These are phyloP conservation scores for Enteromius mattozi DNA, from an alignment of 2,797 vertebrate species.

Conservation along the genomic window DNA sequence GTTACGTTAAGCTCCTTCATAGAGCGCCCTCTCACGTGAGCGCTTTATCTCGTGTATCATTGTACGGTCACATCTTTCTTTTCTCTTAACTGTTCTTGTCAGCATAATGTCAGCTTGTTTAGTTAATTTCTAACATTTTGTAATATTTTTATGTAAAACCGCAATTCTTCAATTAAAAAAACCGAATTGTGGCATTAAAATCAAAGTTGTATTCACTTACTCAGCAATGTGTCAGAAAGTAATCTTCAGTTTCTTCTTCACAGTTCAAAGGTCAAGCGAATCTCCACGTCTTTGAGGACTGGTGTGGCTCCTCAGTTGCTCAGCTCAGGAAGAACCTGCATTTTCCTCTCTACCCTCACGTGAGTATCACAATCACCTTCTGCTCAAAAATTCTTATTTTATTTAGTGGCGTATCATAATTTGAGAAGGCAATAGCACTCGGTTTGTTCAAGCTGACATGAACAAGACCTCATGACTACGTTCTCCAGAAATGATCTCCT, in stretches of 20 bases:
- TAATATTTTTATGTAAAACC: no score
- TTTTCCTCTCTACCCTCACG: slow-evolving; percentile 94
- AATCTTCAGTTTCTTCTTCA: slow-evolving; percentile 4
- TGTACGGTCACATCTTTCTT: no score
- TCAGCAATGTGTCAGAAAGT: background rate
- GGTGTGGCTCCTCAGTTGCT: slow-evolving; percentile 91
- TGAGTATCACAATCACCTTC: slow-evolving; percentile 77
- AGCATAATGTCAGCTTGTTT: no score
- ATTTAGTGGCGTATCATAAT: background rate
- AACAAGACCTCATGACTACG: background rate
- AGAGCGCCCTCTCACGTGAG: no score
- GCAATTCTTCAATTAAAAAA: no score
- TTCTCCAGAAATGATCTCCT: background rate
- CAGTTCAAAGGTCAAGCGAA: slow-evolving; percentile 95
- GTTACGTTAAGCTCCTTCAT: no score
- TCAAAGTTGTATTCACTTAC: background rate
- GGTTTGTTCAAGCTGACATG: background rate
- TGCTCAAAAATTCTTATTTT: background rate
- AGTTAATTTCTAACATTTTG: no score
- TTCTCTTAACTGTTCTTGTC: no score
- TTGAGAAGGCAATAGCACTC: no score
- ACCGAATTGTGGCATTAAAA: background rate
- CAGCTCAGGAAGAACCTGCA: slow-evolving; percentile 94
- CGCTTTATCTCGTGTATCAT: no score
- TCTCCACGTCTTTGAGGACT: slow-evolving; percentile 97